Percentiles rank a stretch among this genome's conserved stretches.
These are phyloP conservation scores for Odontocerum albicorne DNA, from an alignment of 2,888 invertebrate genomes.

Conservation along the genomic window DNA sequence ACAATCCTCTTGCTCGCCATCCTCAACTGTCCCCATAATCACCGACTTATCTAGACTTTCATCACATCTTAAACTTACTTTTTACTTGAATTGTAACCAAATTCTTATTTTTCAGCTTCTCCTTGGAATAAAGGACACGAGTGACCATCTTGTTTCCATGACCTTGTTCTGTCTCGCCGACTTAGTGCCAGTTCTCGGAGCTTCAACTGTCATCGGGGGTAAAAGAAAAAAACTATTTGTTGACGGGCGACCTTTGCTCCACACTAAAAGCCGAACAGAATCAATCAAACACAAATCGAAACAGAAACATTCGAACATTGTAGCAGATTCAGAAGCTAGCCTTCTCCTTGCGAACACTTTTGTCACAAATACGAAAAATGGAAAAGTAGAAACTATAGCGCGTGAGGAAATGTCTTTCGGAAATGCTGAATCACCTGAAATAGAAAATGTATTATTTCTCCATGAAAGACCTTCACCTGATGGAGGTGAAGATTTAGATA, in stretches of 20 bases:
- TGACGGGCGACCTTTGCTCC: slow-evolving; percentile 76
- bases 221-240: slow-evolving; percentile 79
- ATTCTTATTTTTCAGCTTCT: slow-evolving; percentile 63
- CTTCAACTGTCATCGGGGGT: slow-evolving; percentile 83
- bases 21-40: too few species aligned
- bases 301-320: slow-evolving; percentile 18
- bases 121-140: slow-evolving; percentile 84
- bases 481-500: slow-evolving; percentile 73
- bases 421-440: slow-evolving; percentile 41
- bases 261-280: slow-evolving; percentile 26
- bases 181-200: slow-evolving; percentile 82
- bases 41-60: too few species aligned
- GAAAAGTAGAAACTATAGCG: background rate
- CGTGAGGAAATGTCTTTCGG: slow-evolving; percentile 40
- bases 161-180: slow-evolving; percentile 82
- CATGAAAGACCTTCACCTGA: slow-evolving; percentile 80
- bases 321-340: too few species aligned
- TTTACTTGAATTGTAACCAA: too few species aligned
- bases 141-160: slow-evolving; percentile 78
- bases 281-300: slow-evolving; percentile 10
- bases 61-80: too few species aligned
- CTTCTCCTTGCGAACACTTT: too few species aligned
- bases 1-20: too few species aligned
- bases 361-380: too few species aligned
- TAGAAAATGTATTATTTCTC: slow-evolving; percentile 52